These are phyloP conservation scores for Drosophila tropicalis DNA, from an alignment of 1,140 invertebrate species.

Conservation along the genomic window DNA sequence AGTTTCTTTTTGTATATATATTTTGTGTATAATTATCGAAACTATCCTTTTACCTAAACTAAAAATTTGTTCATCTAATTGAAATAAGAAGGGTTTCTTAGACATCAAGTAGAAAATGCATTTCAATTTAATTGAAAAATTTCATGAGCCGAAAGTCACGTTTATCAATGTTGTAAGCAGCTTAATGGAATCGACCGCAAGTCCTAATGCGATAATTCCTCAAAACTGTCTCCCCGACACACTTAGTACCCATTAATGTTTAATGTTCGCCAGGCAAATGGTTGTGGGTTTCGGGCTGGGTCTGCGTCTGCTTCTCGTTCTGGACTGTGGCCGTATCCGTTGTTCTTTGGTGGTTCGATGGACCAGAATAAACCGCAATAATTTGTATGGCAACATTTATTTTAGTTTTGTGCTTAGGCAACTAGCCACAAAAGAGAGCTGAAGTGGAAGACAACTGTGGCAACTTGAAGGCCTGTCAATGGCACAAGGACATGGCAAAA, in stretches of 20 bases:
- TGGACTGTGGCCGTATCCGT: background rate
- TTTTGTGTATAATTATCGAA: too few relatives aligned
- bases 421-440: constrained; percentile 44
- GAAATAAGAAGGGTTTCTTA: background rate
- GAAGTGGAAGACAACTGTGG: constrained; percentile 34
- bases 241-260: constrained; percentile 48
- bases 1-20: too few relatives aligned
- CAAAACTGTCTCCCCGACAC: constrained; percentile 16
- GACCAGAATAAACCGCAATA: constrained; percentile 56
- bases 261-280: constrained; percentile 51
- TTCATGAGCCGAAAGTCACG: background rate
- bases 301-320: background rate
- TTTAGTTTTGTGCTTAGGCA: constrained; percentile 57
- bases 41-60: too few relatives aligned
- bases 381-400: constrained; percentile 73
- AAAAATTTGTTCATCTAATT: background rate
- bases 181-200: constrained; percentile 42
- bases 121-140: constrained; percentile 8
- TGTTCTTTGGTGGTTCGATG: constrained; percentile 40
- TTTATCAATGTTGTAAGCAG: constrained; percentile 49
- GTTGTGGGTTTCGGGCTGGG: constrained; percentile 19
- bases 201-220: constrained; percentile 36
- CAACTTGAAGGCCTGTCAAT: constrained; percentile 59
- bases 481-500: constrained; percentile 33
- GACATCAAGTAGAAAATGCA: background rate